Base-by-base conservation (phyloP, 2,113 vertebrate genomes). In the Pluvianellus socialis region DNA sequence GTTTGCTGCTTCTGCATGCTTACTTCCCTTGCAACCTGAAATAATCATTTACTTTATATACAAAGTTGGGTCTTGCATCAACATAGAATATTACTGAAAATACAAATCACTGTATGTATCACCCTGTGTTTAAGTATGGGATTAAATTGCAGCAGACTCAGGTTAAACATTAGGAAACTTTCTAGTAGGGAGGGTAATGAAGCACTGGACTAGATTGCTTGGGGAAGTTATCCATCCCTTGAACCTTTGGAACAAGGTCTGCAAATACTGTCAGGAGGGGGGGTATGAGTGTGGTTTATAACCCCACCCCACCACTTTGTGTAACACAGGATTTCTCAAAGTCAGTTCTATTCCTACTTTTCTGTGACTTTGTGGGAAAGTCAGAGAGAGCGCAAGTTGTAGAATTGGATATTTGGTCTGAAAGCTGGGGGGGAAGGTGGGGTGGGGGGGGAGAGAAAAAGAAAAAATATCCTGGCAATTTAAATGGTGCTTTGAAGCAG, bases 81-180 rank as follows among this genome's bases (percentile, higher is more conserved):
- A 23, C 35, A 22, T 18, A 33, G 44, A 58, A 66, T 84, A 38
- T 72, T 35, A 40, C 1, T 66, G 38, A 92, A 88, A 86, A 86
- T 80, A 66, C 49, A 90, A 40, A 73, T 77, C 30, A 26, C 9
- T 63, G 21, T 77, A 2, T 75, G 14, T 70, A 58, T 82, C 42
- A 13, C 5, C 9, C 0, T 18, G 6, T 88, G 62, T 72, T 72
- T 90, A 53, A 70, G 11, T 35, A 24, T 30, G 28, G 32, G 13
- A n/a, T 80, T 86, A 53, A 91, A 73, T 58, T 80, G 50, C n/a
- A 47, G 6, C n/a, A 71, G 42, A 70, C 35, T 58, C 14, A 32
- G 27, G 71, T 93, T 96, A 96, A 95, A 77, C 44, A 94, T 94
- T 74, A 95, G 72, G 65, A 77, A 77, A 19, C 59, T 63, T 82